phyloP scores from a whole-genome alignment of 2,113 vertebrate genomes.

The Peromyscus maniculatus region DNA sequence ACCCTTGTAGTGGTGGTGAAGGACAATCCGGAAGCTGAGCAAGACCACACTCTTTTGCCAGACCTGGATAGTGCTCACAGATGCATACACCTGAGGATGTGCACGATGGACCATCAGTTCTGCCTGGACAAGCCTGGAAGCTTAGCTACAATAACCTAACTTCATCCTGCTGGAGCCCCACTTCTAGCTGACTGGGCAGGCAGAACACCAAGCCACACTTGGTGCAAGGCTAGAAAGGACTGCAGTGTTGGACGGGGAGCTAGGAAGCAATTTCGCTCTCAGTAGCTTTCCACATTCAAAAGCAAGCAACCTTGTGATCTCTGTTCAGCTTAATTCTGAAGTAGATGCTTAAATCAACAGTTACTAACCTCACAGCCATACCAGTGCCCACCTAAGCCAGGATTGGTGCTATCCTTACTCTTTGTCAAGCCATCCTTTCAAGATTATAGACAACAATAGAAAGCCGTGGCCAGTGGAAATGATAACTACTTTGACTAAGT shows the following conservation, averaged over 20 bases:
- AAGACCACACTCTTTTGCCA: not conserved
- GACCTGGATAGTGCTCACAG: not conserved
- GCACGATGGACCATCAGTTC: not conserved
- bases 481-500: conserved; percentile 88
- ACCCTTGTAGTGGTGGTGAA: not conserved
- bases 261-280: not conserved
- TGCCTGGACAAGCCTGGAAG: not conserved
- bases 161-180: not conserved
- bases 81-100: not conserved
- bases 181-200: not conserved
- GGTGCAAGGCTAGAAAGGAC: not conserved
- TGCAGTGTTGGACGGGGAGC: not conserved
- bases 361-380: conserved; percentile 89
- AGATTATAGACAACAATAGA: conserved; percentile 88
- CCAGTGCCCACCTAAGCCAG: conserved; percentile 92
- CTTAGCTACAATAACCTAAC: not conserved
- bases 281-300: not conserved
- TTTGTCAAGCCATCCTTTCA: conserved; percentile 89
- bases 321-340: too few species aligned
- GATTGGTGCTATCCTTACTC: conserved; percentile 92
- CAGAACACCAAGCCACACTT: not conserved
- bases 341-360: not conserved
- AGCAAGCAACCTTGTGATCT: too few species aligned
- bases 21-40: not conserved
- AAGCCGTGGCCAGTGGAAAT: conserved; percentile 85